Evolutionary conservation across 2,888 invertebrate species (phyloP).

Genomic region (Leptarthrus brevirostris): DNA sequence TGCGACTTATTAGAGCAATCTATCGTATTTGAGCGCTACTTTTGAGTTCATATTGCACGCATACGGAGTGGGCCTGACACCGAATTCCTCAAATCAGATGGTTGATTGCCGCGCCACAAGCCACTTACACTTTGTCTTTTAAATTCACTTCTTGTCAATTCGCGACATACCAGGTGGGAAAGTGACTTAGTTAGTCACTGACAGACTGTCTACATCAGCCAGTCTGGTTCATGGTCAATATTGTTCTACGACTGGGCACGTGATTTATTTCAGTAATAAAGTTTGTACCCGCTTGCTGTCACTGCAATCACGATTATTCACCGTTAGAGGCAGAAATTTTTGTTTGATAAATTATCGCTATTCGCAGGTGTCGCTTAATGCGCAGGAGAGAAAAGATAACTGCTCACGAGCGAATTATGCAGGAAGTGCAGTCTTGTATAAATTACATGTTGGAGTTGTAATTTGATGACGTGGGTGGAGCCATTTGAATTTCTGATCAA

Average conservation of each 20-base stretch:
- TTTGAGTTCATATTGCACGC: no score
- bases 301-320: slow-evolving; percentile 23
- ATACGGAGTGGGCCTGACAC: not conserved
- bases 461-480: slow-evolving; percentile 1
- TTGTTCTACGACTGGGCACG: slow-evolving; percentile 20
- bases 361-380: slow-evolving; percentile 24
- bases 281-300: slow-evolving; percentile 34
- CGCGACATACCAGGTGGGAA: slow-evolving; percentile 29
- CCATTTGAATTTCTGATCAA: slow-evolving; percentile 4
- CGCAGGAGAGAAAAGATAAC: not conserved
- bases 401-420: slow-evolving; percentile 2
- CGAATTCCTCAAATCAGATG: not conserved
- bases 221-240: slow-evolving; percentile 49
- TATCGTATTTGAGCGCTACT: no score
- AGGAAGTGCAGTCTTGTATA: not conserved
- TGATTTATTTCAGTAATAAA: slow-evolving; percentile 44
- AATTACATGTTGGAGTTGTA: not conserved
- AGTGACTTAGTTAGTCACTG: slow-evolving; percentile 21
- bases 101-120: not conserved
- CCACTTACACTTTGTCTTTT: slow-evolving; percentile 10
- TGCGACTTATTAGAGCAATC: not conserved
- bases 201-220: not conserved
- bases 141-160: slow-evolving; percentile 15
- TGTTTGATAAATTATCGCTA: slow-evolving; percentile 18
- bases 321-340: slow-evolving; percentile 9